These are phyloP conservation scores for Drosophila murphyi DNA, from an alignment of 1,140 invertebrate species.

Conservation along the genomic window DNA sequence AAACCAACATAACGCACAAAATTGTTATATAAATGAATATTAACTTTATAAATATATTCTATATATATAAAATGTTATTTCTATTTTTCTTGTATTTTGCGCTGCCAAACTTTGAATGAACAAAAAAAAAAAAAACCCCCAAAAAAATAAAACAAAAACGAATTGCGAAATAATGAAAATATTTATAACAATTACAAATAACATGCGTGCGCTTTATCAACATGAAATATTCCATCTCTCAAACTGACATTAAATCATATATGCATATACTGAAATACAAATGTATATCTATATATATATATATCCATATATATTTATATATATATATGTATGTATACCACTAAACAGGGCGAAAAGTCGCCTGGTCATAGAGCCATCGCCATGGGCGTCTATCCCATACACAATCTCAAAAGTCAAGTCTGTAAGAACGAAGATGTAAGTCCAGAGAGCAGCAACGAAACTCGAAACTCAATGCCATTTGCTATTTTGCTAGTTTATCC, in stretches of 20 bases:
- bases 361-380: conserved; percentile 93
- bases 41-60: conserved; percentile 43
- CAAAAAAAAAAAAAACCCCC: conserved; percentile 44
- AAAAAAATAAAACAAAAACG: conserved; percentile 28
- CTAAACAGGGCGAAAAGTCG: conserved; percentile 91
- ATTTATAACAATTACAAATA: conserved; percentile 10
- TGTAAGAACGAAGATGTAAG: conserved; percentile 94
- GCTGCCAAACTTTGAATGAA: conserved; percentile 79
- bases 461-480: conserved; percentile 21
- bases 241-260: conserved; percentile 36
- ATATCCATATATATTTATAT: conserved; percentile 29
- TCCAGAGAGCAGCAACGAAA: conserved; percentile 75
- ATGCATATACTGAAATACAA: conserved; percentile 16
- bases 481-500: conserved; percentile 29
- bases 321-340: conserved; percentile 41
- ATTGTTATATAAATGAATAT: conserved; percentile 48
- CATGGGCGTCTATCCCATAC: conserved; percentile 94
- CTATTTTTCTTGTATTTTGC: conserved; percentile 83
- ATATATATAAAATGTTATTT: conserved; percentile 72
- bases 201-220: conserved; percentile 78
- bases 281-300: conserved; percentile 13
- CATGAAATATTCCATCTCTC: conserved; percentile 50
- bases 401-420: conserved; percentile 93
- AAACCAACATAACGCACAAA: conserved; percentile 32
- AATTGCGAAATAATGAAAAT: conserved; percentile 10